A percentile compares a stretch with the other conserved stretches of the same genome.
Conservation (phyloP, 2,113 vertebrate species). For the Phrynocephalus versicolor region DNA sequence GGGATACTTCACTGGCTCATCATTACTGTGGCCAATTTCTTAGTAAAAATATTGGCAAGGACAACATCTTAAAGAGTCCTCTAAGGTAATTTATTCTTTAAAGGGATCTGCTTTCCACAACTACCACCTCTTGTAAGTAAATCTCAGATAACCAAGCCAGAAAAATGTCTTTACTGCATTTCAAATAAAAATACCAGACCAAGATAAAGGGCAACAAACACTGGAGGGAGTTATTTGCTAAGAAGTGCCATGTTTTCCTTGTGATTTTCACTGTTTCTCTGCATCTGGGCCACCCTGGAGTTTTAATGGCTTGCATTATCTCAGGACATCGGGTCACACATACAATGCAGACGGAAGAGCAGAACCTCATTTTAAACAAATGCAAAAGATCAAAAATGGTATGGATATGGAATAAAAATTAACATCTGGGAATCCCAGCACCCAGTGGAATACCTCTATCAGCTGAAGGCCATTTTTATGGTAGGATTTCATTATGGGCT, state of each 20-base stretch:
- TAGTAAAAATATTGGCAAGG: neutral
- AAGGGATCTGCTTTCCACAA: neutral
- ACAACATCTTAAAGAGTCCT: neutral
- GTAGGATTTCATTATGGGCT: conserved; percentile 37
- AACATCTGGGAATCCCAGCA: conserved; percentile 26
- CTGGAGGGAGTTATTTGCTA: neutral
- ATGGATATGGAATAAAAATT: too few relatives aligned
- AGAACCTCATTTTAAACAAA: neutral
- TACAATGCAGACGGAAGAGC: conserved; percentile 9
- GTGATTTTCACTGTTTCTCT: neutral
- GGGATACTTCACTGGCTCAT: too few relatives aligned
- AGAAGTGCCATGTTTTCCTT: neutral
- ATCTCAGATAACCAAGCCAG: neutral
- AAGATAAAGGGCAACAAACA: neutral
- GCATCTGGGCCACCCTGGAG: neutral
- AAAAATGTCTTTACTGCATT: neutral
- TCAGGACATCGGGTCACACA: conserved; percentile 17
- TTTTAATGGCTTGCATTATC: conserved; percentile 14
- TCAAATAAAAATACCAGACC: neutral
- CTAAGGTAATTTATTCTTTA: neutral
- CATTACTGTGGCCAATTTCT: neutral
- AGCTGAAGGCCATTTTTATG: conserved; percentile 44
- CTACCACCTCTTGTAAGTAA: neutral
- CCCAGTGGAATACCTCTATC: conserved; percentile 34
- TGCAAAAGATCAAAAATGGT: conserved; percentile 29